A percentile compares a stretch with the other conserved stretches of the same genome.
Conservation (phyloP, 2,888 invertebrate genomes). For the Aphidoletes aphidimyza region DNA sequence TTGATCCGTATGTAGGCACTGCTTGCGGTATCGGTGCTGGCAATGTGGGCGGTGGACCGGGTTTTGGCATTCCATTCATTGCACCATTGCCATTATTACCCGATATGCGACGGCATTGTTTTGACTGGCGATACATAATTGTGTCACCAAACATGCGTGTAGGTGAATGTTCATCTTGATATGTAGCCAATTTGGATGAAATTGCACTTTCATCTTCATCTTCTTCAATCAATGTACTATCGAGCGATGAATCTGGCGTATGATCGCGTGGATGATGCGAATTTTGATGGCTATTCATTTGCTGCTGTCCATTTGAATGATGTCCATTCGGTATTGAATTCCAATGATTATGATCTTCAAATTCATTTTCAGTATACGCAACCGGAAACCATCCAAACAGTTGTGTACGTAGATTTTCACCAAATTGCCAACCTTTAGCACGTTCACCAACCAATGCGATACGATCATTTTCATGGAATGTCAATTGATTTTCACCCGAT, state of each 20-base stretch:
- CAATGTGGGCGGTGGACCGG: conserved; percentile 77
- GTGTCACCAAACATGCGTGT: conserved; percentile 82
- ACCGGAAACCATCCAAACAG: conserved; percentile 95
- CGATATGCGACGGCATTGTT: conserved; percentile 69
- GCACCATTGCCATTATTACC: conserved; percentile 61
- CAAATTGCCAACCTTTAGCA: conserved; percentile 96
- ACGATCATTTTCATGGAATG: conserved; percentile 90
- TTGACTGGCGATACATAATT: conserved; percentile 68
- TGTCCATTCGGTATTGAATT: conserved; percentile 58
- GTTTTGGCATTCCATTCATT: conserved; percentile 67
- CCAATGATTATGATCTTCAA: conserved; percentile 62
- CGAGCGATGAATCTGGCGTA: conserved; percentile 59
- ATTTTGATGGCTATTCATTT: conserved; percentile 59
- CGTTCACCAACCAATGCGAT: conserved; percentile 89
- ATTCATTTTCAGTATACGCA: conserved; percentile 89
- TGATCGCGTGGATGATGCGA: conserved; percentile 54
- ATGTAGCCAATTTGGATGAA: conserved; percentile 54
- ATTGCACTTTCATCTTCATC: conserved; percentile 55
- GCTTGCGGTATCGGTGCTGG: conserved; percentile 78
- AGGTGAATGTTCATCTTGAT: conserved; percentile 65
- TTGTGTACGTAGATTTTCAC: conserved; percentile 92
- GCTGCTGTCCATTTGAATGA: conserved; percentile 57
- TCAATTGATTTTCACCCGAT: conserved; percentile 89
- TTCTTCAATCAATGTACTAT: conserved; percentile 57
- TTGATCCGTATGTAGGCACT: conserved; percentile 64